Base-by-base conservation (phyloP, 2,797 vertebrate species). In the Salarias fasciatus region DNA sequence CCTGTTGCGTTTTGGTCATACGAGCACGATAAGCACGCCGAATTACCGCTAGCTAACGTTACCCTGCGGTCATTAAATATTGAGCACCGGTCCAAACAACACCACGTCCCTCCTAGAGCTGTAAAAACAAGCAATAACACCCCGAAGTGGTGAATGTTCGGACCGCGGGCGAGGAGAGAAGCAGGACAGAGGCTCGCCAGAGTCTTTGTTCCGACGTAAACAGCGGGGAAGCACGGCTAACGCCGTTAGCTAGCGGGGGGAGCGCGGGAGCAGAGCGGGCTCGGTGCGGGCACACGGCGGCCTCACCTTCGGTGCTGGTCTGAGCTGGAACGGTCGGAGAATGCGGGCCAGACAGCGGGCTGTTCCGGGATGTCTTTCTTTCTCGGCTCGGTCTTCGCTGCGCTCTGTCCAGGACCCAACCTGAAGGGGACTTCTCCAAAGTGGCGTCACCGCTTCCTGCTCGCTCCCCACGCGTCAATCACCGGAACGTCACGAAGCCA, bases 391-490 rank as follows among this genome's bases (percentile, higher is more conserved):
- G 33, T 6, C 33, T 9, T 46, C 1, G 66, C 43, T 51, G 24
- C 35, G 24, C 13, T 47, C 14, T 9, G 33, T 33, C 61, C 59
- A 57, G 33, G 63, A 10, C 28, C 7, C 49, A 13, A 61, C 64
- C 52, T 53, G 54, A 61, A 65, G 85, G 83, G 88, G 80, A 81
- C 82, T 86, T 91, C 86, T 90, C 80, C 73, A 75, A 75, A 86
- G 77, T 85, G 86, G 89, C 46, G 85, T 84, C 84, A 87, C 76
- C 14, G 49, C 77, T 86, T 89, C 86, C 87, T 81, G 83, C 52
- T 80, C 56, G 1, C 1, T 11, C 14, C 36, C 9, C 29, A 30
- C 54, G 58, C 68, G 66, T 70, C 85, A 76, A 75, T 85, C 63
- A 68, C 6, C 14, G 57, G 12, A 71, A 83, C 72, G 75, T 44